Evolutionary conservation across 2,888 invertebrate species (phyloP), one percentile per base, ranked within the genome.

Genomic region (Amorpha juglandis): DNA sequence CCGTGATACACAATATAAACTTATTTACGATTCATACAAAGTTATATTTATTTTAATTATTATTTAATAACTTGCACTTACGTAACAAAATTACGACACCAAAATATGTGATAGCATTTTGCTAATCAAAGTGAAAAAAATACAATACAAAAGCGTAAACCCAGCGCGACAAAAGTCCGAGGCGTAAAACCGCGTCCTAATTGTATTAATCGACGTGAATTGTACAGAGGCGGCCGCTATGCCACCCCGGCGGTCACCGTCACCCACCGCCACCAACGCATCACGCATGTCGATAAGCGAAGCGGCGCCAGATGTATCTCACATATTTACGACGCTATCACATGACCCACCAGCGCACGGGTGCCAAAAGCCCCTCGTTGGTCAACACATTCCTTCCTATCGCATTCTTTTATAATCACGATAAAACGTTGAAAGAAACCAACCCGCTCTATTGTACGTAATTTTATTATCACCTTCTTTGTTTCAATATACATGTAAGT

Each of bases 361-460:
- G 92, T 92, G 92, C 91, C 91, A 92, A 92, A 92, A 92, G 91
- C 86, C 73, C 75, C 85, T 89, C 86, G 83, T 91, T 88, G 83
- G 80, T 78, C 79, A 78, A 90, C 91, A 91, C 91, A 87, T 89
- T 88, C 85, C 82, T 80, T 78, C 76, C 81, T 86, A 90, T 90
- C 89, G 87, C 82, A 80, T 77, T 73, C 75, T 85, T 90, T 90
- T 90, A 90, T 84, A 89, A 84, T 82, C 78, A 79, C 78, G 88
- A 90, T 90, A 90, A 89, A 82, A 81, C 68, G 65, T 71, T 72
- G 67, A 71, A 71, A 76, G 71, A 65, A 69, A 67, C 51, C 64
- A 66, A 66, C 63, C 71, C 58, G 67, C 68, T 68, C 68, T 64
- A 66, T 55, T 21, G 66, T 67, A 70, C 64, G 73, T 87, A 80